Percentiles rank a stretch among this genome's conserved stretches.
phyloP scores from a whole-genome alignment of 2,113 vertebrate genomes.

The Poeciliopsis turrubarensis region DNA sequence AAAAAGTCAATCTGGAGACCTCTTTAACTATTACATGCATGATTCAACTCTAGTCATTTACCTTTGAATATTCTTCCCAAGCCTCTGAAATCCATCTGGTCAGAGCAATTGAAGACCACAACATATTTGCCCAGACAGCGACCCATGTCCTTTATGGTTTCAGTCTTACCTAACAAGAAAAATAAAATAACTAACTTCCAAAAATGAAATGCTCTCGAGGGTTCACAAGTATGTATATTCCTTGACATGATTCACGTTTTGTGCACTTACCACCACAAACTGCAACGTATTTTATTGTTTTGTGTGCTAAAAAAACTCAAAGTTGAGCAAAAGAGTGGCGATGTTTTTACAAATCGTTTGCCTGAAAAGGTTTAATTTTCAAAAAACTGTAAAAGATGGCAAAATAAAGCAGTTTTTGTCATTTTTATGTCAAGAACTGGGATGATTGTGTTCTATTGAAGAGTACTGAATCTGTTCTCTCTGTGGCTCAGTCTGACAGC shows the following conservation, averaged over 20 bases:
- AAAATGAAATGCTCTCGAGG: background rate
- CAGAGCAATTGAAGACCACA: slow-evolving; percentile 98
- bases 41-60: slow-evolving; percentile 25
- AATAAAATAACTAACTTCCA: slow-evolving; percentile 1
- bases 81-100: slow-evolving; percentile 98
- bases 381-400: too few species aligned
- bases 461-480: too few species aligned
- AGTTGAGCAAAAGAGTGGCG: background rate
- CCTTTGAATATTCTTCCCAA: slow-evolving; percentile 98
- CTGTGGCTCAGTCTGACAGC: too few species aligned
- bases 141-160: slow-evolving; percentile 97
- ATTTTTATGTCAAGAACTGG: too few species aligned
- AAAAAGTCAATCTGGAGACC: background rate
- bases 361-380: too few species aligned
- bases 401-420: too few species aligned
- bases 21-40: background rate
- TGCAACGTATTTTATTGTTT: background rate
- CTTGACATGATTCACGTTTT: background rate
- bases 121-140: slow-evolving; percentile 96
- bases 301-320: background rate
- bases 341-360: background rate
- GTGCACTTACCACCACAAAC: background rate
- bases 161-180: slow-evolving; percentile 87
- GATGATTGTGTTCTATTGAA: too few species aligned
- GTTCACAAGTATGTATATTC: background rate